Conservation (phyloP, 2,113 vertebrate species). For the Thinocorus orbignyianus region DNA sequence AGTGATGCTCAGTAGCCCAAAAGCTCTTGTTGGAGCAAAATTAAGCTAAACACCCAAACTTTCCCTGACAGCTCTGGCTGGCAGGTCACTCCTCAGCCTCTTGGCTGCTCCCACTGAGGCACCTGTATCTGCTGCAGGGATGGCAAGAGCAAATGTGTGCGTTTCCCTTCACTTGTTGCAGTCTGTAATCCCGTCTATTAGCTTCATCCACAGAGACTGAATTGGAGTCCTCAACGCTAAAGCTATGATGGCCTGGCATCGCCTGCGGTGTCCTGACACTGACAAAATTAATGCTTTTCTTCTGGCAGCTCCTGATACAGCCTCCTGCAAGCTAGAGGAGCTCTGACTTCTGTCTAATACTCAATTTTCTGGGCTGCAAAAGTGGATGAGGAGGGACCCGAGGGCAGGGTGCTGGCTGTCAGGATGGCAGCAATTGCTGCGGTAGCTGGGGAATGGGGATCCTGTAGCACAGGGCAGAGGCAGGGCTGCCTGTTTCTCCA, state of each 20-base stretch:
- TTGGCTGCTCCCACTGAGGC: neutral
- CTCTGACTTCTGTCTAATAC: neutral
- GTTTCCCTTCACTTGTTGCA: neutral
- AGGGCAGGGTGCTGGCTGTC: neutral
- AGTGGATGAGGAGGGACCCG: neutral
- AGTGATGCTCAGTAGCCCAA: neutral
- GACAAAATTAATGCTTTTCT: neutral
- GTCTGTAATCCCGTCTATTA: neutral
- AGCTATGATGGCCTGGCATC: neutral
- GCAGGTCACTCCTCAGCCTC: neutral
- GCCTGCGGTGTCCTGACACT: neutral
- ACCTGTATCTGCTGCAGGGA: neutral
- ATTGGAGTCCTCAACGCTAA: neutral
- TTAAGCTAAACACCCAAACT: fast-evolving
- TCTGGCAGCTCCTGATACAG: neutral
- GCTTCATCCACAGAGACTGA: neutral
- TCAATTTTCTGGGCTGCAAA: neutral
- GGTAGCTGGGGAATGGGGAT: neutral
- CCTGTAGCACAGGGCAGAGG: neutral
- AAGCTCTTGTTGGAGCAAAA: neutral
- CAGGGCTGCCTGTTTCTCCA: neutral
- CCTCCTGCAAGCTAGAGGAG: neutral
- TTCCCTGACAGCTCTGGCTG: neutral
- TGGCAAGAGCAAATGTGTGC: neutral
- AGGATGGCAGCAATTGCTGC: neutral